Evolutionary conservation across 2,888 invertebrate species (phyloP).

Genomic region (Lepetodrilus schrolli): DNA sequence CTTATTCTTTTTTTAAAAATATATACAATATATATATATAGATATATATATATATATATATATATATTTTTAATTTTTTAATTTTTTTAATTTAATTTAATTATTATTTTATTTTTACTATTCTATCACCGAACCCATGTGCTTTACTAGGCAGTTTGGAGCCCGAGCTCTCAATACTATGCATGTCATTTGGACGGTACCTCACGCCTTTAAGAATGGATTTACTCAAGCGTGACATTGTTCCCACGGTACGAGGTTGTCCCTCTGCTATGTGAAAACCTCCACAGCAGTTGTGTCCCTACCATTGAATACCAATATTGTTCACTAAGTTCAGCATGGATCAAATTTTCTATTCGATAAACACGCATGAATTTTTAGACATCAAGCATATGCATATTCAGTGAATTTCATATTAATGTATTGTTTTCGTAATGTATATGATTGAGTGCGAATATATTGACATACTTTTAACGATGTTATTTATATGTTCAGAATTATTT

Average conservation of each 20-base stretch:
- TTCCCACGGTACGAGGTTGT: background rate
- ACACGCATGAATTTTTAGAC: too few relatives aligned
- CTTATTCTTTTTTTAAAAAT: too few relatives aligned
- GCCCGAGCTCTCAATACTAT: too few relatives aligned
- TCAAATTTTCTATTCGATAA: too few relatives aligned
- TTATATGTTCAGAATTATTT: background rate
- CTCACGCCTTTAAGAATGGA: background rate
- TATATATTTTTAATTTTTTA: too few relatives aligned
- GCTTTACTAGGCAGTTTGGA: too few relatives aligned
- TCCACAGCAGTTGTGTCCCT: background rate
- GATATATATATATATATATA: too few relatives aligned
- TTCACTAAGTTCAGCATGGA: background rate
- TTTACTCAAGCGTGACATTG: slow-evolving; percentile 4
- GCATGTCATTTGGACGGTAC: too few relatives aligned
- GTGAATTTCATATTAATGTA: background rate
- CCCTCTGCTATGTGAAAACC: background rate
- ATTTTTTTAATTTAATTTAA: too few relatives aligned
- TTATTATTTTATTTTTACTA: too few relatives aligned
- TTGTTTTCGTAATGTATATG: background rate
- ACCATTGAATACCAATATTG: background rate
- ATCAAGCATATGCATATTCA: background rate
- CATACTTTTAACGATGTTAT: background rate
- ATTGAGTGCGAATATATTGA: background rate
- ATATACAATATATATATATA: too few relatives aligned
- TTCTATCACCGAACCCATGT: too few relatives aligned